Percentiles rank a stretch among this genome's conserved stretches.
phyloP scores from a whole-genome alignment of 2,113 vertebrate species.

The Dendrocopos noguchii region DNA sequence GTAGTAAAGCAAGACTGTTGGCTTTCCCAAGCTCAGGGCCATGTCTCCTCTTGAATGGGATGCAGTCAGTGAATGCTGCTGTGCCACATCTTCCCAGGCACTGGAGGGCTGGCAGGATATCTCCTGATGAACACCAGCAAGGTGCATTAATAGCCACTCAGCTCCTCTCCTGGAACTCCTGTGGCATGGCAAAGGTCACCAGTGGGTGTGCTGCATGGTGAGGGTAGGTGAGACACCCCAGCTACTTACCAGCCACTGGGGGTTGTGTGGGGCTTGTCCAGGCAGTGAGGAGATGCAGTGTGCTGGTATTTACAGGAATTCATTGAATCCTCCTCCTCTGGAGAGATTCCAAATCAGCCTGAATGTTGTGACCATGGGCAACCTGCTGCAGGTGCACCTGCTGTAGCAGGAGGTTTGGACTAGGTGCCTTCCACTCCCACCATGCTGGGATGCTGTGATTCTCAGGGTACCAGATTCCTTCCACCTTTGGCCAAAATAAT shows the following conservation, averaged over 20 bases:
- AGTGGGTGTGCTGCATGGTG: fast-evolving
- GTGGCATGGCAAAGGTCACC: not conserved
- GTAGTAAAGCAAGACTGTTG: not conserved
- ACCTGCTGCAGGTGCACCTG: too few species aligned
- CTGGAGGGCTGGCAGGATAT: not conserved
- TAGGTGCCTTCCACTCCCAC: too few species aligned
- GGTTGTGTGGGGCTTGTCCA: not conserved
- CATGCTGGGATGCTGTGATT: too few species aligned
- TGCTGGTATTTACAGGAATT: not conserved
- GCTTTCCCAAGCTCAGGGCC: not conserved
- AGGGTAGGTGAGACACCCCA: not conserved
- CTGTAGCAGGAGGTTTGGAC: too few species aligned
- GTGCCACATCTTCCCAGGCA: not conserved
- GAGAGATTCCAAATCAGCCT: too few species aligned
- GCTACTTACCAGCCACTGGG: not conserved
- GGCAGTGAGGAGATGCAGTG: not conserved
- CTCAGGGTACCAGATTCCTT: not conserved
- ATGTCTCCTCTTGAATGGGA: not conserved
- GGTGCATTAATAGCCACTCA: not conserved
- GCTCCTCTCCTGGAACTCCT: fast-evolving
- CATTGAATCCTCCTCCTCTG: too few species aligned
- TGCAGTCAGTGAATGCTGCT: not conserved
- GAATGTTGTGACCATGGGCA: too few species aligned
- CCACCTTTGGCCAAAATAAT: not conserved
- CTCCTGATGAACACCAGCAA: not conserved